These are phyloP conservation scores for Oplegnathus fasciatus DNA, from an alignment of 2,113 vertebrate species.

Conservation along the genomic window DNA sequence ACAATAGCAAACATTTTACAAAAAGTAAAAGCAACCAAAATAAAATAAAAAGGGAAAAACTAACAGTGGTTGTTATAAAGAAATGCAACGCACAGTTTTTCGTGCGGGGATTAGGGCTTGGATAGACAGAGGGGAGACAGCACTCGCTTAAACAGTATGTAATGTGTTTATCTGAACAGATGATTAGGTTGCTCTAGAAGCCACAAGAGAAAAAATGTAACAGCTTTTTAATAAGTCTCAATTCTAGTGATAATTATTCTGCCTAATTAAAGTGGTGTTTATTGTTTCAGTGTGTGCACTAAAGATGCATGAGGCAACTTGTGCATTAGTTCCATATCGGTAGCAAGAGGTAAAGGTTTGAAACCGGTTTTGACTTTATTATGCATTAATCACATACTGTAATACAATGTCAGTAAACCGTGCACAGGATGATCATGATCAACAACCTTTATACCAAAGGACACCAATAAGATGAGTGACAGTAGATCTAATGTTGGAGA, in stretches of 20 bases:
- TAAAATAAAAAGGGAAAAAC: background rate
- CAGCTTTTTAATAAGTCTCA: constrained; percentile 15
- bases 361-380: background rate
- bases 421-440: background rate
- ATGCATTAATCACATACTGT: background rate
- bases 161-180: constrained; percentile 31
- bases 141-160: background rate
- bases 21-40: constrained; percentile 11
- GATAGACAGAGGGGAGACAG: background rate
- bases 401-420: background rate
- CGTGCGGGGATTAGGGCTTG: background rate
- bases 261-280: background rate
- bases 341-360: background rate
- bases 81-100: background rate
- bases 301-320: background rate
- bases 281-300: constrained; percentile 7
- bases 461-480: background rate
- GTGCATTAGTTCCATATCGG: background rate
- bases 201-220: constrained; percentile 10
- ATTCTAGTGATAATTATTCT: constrained; percentile 24
- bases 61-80: background rate
- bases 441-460: background rate
- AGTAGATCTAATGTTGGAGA: background rate
- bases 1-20: constrained; percentile 43
- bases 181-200: constrained; percentile 6